Conservation (phyloP, 2,113 vertebrate species). For the Alectura lathami region DNA sequence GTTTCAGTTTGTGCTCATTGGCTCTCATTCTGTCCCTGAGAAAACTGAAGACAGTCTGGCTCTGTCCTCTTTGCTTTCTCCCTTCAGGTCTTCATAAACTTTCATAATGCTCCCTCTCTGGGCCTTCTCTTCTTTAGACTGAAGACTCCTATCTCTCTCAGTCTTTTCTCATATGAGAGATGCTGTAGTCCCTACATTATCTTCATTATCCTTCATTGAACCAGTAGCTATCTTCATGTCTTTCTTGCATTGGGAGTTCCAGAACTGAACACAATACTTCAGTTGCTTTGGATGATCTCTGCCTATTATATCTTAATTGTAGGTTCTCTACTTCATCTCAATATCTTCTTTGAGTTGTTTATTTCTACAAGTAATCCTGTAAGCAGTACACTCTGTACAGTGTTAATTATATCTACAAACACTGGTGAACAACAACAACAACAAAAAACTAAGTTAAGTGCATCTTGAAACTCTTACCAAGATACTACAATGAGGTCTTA, state of each 20-base stretch:
- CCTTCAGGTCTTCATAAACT: background rate
- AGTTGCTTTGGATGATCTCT: background rate
- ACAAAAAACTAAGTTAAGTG: background rate
- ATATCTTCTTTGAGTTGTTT: background rate
- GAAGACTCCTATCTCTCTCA: background rate
- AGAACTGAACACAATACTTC: too few species aligned
- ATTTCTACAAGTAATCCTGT: background rate
- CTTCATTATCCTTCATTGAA: background rate
- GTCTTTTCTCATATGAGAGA: background rate
- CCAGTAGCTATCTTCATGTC: background rate
- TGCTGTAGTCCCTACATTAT: background rate
- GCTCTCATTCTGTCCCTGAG: background rate
- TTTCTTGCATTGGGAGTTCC: too few species aligned
- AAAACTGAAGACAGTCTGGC: background rate
- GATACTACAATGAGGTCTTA: background rate
- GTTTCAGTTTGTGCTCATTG: background rate
- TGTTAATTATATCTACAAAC: background rate
- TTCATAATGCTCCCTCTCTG: background rate
- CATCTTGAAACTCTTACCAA: background rate
- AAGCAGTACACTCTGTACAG: background rate
- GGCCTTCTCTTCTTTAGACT: background rate
- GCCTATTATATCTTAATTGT: background rate
- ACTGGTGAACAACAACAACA: background rate
- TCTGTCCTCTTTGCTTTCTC: rapidly evolving
- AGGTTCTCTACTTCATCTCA: background rate